A percentile compares a stretch with the other conserved stretches of the same genome.
Conservation (phyloP, 2,797 vertebrate species). For the Dromococcyx pavoninus region DNA sequence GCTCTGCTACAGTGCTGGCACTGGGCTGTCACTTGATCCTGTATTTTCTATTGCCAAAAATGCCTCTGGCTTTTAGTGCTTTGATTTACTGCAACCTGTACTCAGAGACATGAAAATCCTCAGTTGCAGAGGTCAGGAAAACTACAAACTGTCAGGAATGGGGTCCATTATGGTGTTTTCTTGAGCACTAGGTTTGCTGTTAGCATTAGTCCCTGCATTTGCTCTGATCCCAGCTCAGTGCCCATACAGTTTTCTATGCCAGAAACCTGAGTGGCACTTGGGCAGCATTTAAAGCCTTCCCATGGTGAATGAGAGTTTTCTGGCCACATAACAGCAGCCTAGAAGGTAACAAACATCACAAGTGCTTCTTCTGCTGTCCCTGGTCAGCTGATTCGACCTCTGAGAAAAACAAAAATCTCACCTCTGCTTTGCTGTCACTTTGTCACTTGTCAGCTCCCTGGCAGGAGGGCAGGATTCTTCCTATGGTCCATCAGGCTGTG, state of each 20-base stretch:
- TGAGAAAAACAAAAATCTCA: neutral
- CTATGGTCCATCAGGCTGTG: neutral
- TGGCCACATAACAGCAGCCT: neutral
- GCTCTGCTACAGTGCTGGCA: neutral
- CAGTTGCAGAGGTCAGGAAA: neutral
- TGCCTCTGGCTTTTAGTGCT: neutral
- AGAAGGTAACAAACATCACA: neutral
- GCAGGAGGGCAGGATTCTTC: neutral
- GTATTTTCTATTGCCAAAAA: neutral
- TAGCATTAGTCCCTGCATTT: neutral
- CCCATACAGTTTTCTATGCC: neutral
- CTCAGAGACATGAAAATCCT: neutral
- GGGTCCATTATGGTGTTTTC: neutral
- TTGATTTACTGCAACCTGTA: neutral
- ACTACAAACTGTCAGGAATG: neutral
- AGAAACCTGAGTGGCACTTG: neutral
- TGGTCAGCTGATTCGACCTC: accelerated
- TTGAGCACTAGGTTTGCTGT: neutral
- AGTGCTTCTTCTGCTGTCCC: neutral
- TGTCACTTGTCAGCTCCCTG: neutral
- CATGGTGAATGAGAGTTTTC: neutral
- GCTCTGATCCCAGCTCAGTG: too few relatives aligned
- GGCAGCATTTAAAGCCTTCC: neutral
- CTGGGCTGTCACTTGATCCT: accelerated
- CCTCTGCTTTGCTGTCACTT: neutral